Base-by-base conservation (phyloP, 2,888 invertebrate species). In the Ypsolopha scabrella region DNA sequence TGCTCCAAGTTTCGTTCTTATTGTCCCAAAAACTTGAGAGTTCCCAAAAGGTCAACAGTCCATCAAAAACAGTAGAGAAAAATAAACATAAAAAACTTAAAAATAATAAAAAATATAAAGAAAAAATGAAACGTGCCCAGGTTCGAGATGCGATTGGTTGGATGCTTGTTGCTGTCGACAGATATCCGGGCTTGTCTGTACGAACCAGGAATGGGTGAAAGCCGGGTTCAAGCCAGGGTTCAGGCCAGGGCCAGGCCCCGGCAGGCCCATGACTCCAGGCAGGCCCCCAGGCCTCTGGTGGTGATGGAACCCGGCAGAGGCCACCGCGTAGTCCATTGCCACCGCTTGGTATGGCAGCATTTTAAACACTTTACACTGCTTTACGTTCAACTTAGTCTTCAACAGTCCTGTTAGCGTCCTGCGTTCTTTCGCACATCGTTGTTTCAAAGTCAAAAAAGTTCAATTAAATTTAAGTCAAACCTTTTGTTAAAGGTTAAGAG, bases 191-290 rank as follows among this genome's bases (percentile, higher is more conserved):
- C 93, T 93, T 87, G 91, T 82, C 87, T 87, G 91, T 89, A 95
- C 94, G 91, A 95, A 94, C 96, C 96, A 96, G 89, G 95, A 95
- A 91, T 96, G 95, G 79, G 94, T 93, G 90, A 95, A 96, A 72
- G 93, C 93, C 72, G 95, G 91, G 82, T 86, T 77, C 67, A 89
- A 73, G 67, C 81, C 82, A 48, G 83, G 83, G 65, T 83, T 85
- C 65, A 85, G 80, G 52, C 80, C 82, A 39, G 82, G 70, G 73
- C 85, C 85, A 2, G 85, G 83, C 55, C 85, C 85, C 7, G 85
- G 80, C 72, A 90, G 88, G 61, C 90, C 90, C 80, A 89, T 82
- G 64, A 86, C 85, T 61, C 86, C 87, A 52, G 87, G 85, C 68
- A 86, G 71, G 60, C 89, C 87, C 54, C 82, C 81, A 50, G 80